phyloP scores from a whole-genome alignment of 2,888 invertebrate species.

The Zele albiditarsus region DNA sequence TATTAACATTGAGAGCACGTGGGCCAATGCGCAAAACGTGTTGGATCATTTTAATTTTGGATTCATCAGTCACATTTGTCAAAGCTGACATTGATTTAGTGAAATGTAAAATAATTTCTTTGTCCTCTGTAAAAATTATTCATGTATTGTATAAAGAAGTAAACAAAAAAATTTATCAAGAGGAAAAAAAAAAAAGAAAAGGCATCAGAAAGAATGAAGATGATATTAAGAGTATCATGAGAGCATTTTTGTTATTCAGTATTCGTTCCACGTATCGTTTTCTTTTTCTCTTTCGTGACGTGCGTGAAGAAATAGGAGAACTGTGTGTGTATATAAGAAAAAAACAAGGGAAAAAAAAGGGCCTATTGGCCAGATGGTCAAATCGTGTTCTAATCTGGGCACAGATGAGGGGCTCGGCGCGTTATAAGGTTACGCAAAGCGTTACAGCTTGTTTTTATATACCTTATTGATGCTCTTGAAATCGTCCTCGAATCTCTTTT shows the following conservation, averaged over 20 bases:
- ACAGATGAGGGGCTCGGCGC: not conserved
- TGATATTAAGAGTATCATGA: not conserved
- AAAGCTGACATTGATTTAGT: not conserved
- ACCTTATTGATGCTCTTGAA: not conserved
- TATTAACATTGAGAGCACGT: conserved; percentile 15
- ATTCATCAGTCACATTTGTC: not conserved
- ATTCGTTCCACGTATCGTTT: not conserved
- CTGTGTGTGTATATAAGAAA: not conserved
- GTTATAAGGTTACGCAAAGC: not conserved
- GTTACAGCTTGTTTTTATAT: not conserved
- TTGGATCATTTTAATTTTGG: not conserved
- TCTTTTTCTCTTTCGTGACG: not conserved
- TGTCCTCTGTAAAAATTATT: not conserved
- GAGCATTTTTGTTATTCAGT: not conserved
- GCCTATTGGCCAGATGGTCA: conserved; percentile 20
- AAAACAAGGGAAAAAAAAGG: conserved; percentile 6
- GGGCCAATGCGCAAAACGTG: not conserved
- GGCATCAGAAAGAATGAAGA: not conserved
- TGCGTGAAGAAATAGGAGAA: conserved; percentile 15
- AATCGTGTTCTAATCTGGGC: conserved; percentile 26
- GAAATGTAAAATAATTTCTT: no score
- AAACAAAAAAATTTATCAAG: not conserved
- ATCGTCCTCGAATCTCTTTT: not conserved
- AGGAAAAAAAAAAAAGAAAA: not conserved
- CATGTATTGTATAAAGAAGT: not conserved